These are phyloP conservation scores for Tokudaia muenninki DNA, from an alignment of 2,797 vertebrate species.

Conservation along the genomic window DNA sequence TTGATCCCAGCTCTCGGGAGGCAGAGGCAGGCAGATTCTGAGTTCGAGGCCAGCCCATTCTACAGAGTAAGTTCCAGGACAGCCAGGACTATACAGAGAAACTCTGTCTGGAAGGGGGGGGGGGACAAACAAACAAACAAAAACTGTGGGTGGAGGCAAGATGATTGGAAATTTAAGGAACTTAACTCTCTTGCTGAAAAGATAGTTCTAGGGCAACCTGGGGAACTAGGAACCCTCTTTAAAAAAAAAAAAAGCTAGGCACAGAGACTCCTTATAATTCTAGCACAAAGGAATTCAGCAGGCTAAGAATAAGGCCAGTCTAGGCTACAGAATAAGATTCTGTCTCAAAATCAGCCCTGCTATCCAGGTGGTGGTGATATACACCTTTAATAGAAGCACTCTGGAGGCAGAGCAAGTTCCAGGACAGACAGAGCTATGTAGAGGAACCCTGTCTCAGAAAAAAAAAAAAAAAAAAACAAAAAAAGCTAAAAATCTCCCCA, in stretches of 20 bases:
- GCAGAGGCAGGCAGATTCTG: too few relatives aligned
- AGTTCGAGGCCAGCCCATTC: too few relatives aligned
- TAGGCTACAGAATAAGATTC: neutral
- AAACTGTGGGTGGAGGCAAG: neutral
- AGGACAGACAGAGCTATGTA: neutral
- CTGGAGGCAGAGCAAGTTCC: neutral
- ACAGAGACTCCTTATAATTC: neutral
- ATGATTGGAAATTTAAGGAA: neutral
- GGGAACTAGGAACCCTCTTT: too few relatives aligned
- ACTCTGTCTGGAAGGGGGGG: too few relatives aligned
- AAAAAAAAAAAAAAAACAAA: neutral
- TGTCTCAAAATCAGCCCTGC: neutral
- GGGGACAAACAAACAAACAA: too few relatives aligned
- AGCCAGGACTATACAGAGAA: too few relatives aligned
- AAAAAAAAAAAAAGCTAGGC: neutral
- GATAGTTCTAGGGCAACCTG: neutral
- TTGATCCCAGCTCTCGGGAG: too few relatives aligned
- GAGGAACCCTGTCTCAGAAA: neutral
- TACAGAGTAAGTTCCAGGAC: too few relatives aligned
- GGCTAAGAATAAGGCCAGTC: neutral
- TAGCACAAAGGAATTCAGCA: neutral
- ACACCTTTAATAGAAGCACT: neutral
- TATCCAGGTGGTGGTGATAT: neutral
- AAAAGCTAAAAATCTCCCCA: neutral
- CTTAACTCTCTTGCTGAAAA: neutral